Evolutionary conservation across 1,140 invertebrate genomes (phyloP), one percentile per base, ranked within the genome.

Genomic region (Ceratina australensis): DNA sequence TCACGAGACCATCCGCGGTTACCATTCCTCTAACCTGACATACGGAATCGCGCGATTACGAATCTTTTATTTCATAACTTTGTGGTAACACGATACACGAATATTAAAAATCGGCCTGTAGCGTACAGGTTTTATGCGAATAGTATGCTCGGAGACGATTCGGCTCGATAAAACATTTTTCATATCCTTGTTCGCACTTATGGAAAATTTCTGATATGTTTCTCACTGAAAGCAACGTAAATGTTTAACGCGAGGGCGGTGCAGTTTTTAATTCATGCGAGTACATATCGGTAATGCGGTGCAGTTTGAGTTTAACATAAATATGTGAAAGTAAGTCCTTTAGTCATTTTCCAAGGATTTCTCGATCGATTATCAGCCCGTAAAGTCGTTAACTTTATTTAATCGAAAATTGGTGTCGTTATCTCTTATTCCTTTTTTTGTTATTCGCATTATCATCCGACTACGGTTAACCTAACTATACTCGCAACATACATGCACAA

Each of bases 271-370:
- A 57, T 78, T 72, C 71, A 66, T 50, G 49, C 33, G 57, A 54
- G 52, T 59, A 83, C 72, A 65, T 74, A 75, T 82, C 78, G 81
- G 78, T 87, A 80, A 86, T 83, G 79, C 68, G 73, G 63, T 86
- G 61, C 77, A 83, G 85, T 84, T 87, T 87, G 68, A 79, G 63
- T 76, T 79, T 71, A 68, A 67, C 60, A 52, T 78, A 88, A 89
- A 88, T 89, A 89, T 89, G 87, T 89, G 84, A 89, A 86, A 86
- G 87, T 88, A 75, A 87, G 87, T 86, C 15, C 28, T 59, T n/a
- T n/a, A 65, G 20, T 71, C 50, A 50, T 61, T 76, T 66, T 56
- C 0, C 20, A 76, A 24, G 28, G 3, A 15, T 59, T 52, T 60
- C 42, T 28, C 15, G 22, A 69, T 52, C 24, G 16, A 61, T 47